Conservation (phyloP, 2,113 vertebrate species). For the Pundamilia nyererei region DNA sequence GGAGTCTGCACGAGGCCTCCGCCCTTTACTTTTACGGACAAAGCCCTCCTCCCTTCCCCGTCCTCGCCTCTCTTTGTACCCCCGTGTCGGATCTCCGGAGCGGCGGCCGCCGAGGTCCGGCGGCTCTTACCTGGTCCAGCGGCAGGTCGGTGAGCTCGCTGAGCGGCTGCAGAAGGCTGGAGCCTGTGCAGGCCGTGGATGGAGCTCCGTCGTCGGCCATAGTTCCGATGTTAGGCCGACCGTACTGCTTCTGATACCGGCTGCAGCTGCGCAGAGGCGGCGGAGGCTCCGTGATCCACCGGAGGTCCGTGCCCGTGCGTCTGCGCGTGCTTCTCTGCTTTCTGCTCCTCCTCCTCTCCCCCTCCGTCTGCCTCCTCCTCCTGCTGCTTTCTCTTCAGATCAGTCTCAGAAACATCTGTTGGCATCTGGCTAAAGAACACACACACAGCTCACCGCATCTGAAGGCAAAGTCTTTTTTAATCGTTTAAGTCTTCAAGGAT, state of each 20-base stretch:
- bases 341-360: neutral
- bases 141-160: conserved; percentile 71
- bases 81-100: neutral
- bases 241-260: conserved; percentile 22
- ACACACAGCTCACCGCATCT: neutral
- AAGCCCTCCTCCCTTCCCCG: neutral
- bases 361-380: neutral
- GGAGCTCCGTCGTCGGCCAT: conserved; percentile 62
- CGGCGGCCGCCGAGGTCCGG: neutral
- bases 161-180: conserved; percentile 70
- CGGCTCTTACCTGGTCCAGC: conserved; percentile 67
- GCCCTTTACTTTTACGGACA: neutral
- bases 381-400: neutral
- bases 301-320: neutral
- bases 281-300: conserved; percentile 27
- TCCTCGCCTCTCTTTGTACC: neutral
- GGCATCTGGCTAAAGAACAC: neutral
- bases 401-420: neutral
- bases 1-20: neutral
- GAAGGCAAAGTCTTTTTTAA: neutral
- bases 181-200: conserved; percentile 66
- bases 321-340: neutral
- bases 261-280: conserved; percentile 17
- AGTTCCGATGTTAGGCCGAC: conserved; percentile 17
- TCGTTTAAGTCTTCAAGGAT: neutral